Base-by-base conservation (phyloP, 2,113 vertebrate species). In the Abramis brama region DNA sequence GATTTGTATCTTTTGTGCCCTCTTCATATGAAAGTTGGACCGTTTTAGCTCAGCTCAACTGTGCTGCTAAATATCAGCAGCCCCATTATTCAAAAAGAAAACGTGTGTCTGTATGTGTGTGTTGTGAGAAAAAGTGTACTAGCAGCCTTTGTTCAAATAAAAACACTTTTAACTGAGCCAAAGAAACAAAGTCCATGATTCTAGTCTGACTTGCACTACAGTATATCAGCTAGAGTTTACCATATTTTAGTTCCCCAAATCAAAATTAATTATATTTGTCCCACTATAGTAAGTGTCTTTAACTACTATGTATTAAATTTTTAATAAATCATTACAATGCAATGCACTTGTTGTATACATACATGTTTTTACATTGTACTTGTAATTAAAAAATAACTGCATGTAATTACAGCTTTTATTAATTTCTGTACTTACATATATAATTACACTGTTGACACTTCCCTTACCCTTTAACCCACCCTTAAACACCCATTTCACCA, bases 1-100 rank as follows among this genome's bases (percentile, higher is more conserved):
- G 88, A 94, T 93, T 94, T 93, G 93, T 90, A 91, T 45, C n/a
- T 75, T 75, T 27, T 27, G 43, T 50, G 43, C 71, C n/a, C 12
- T 25, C 36, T 45, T 25, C 6, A 23, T 19, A 47, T 25, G n/a
- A 50, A 50, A n/a, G 43, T 47, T 45, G 36, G 36, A 73, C 23
- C 25, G 23, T 25, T 47, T 47, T 47, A 70, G 30, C 66, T 70
- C 15, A 70, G 66, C 66, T 70, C 30, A 70, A 21, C 30, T 36
- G 3, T 70, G 15, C 52, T 55, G 52, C 52, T 55, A 55, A 62
- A 62, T 62, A 62, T 64, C 10, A 64, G 10, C 30, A 0, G 30
- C 21, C 43, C 17, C 57, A 9, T n/a, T 79, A 8, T n/a, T 39
- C 33, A 59, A 19, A n/a, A 59, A 30, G 21, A 79, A 60, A 23